Percentiles rank a stretch among this genome's conserved stretches.
Evolutionary conservation across 2,888 invertebrate genomes (phyloP).

Genomic region (Phaonia tiefii): DNA sequence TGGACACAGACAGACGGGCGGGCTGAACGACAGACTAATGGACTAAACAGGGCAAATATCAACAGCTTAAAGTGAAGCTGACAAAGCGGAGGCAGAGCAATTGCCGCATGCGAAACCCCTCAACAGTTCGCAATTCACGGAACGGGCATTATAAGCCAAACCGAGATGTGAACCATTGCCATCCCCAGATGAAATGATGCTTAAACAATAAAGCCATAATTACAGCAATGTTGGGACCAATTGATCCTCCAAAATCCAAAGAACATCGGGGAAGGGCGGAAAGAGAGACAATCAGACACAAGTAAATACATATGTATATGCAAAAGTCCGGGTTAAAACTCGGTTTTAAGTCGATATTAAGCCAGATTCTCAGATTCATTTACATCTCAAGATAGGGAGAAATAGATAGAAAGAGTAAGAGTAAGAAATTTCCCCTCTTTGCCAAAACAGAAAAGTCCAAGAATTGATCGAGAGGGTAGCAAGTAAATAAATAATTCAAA

Average conservation of each 20-base stretch:
- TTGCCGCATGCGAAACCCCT: slow-evolving; percentile 15
- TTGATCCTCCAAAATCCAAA: background rate
- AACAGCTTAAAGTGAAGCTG: too few species aligned
- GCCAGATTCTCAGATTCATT: background rate
- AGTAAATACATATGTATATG: background rate
- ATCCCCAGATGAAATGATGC: background rate
- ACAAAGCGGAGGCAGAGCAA: slow-evolving; percentile 1
- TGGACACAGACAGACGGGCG: background rate
- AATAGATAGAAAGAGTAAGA: background rate
- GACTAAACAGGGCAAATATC: background rate
- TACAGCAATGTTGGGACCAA: slow-evolving; percentile 13
- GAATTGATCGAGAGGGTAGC: slow-evolving; percentile 5
- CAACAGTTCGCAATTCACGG: slow-evolving; percentile 2
- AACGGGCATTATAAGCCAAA: slow-evolving; percentile 14
- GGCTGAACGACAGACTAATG: background rate
- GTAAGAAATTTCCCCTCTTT: slow-evolving; percentile 7
- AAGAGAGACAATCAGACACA: background rate
- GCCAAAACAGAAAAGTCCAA: slow-evolving; percentile 10
- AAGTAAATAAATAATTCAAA: slow-evolving; percentile 25
- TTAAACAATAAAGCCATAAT: slow-evolving; percentile 22
- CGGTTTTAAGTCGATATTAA: background rate
- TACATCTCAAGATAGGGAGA: too few species aligned
- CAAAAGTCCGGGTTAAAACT: slow-evolving; percentile 22
- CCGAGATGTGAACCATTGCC: background rate
- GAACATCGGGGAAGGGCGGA: background rate